These are phyloP conservation scores for Diglossa cyanea DNA, from an alignment of 2,797 vertebrate genomes.

Conservation along the genomic window DNA sequence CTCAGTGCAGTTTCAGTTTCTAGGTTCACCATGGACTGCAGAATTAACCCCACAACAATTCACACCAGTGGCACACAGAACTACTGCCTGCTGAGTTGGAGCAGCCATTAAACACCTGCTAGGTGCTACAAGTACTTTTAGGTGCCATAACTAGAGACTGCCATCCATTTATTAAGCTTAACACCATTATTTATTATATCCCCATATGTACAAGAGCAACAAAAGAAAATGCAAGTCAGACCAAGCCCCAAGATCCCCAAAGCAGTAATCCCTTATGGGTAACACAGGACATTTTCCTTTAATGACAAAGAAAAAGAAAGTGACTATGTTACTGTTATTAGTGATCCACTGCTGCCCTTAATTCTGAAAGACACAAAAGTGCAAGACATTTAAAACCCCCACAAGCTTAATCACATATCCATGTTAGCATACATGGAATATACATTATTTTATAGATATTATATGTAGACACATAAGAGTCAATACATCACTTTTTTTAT, in stretches of 20 bases:
- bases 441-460: neutral
- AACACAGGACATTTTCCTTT: neutral
- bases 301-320: neutral
- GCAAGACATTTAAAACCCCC: neutral
- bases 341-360: neutral
- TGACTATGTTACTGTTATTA: neutral
- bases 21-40: neutral
- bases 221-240: neutral
- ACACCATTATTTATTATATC: neutral
- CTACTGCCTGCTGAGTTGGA: neutral
- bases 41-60: neutral
- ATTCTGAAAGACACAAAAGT: neutral
- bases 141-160: neutral
- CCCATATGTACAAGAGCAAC: neutral
- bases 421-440: neutral
- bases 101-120: neutral
- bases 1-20: neutral
- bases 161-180: neutral
- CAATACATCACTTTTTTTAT: neutral
- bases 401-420: neutral
- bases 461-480: neutral
- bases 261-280: neutral
- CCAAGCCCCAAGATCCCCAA: neutral
- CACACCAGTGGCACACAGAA: neutral
- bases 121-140: neutral